Base-by-base conservation (phyloP, 2,113 vertebrate species). In the Phyllopteryx taeniolatus region DNA sequence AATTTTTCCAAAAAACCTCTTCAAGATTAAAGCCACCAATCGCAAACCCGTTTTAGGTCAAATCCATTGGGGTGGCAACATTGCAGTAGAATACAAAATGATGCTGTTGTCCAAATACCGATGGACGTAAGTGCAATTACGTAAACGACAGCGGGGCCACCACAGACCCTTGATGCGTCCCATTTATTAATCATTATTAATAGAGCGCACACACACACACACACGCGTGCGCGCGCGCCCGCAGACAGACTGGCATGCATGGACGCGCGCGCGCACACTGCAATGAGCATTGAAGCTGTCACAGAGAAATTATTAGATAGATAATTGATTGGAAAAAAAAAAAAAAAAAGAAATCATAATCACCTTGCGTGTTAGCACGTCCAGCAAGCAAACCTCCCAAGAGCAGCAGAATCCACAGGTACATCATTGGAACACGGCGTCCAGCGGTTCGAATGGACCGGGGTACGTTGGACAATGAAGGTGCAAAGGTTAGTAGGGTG, bases 381-480 rank as follows among this genome's bases (percentile, higher is more conserved):
- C 84, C 49, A 17, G 83, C 83, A 82, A 91, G 78, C 70, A 91
- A 87, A 85, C 85, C 88, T 47, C 89, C 88, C 74, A 90, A 80
- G 27, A 91, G 85, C 82, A 91, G 87, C 80, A 91, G 88, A 81
- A 91, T 87, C 90, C 89, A 91, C 88, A 91, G 89, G 90, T 91
- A 91, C 89, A 90, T 91, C 86, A 90, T 87, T 76, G 82, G 82
- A 87, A 91, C 85, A 79, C 86, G 70, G 80, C 85, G 83, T 85
- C 72, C 88, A 83, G 83, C 31, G 74, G 71, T 82, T 62, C 46
- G 71, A 56, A 62, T 64, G 79, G 76, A 74, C 13, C 73, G 47
- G 81, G 68, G 64, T 51, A 66, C 27, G 73, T 13, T 33, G 73
- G 73, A 79, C 74, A 78, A 75, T 73, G 33, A 65, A 35, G 76